These are phyloP conservation scores for Griposia aprilina DNA, from an alignment of 2,888 invertebrate genomes.

Conservation along the genomic window DNA sequence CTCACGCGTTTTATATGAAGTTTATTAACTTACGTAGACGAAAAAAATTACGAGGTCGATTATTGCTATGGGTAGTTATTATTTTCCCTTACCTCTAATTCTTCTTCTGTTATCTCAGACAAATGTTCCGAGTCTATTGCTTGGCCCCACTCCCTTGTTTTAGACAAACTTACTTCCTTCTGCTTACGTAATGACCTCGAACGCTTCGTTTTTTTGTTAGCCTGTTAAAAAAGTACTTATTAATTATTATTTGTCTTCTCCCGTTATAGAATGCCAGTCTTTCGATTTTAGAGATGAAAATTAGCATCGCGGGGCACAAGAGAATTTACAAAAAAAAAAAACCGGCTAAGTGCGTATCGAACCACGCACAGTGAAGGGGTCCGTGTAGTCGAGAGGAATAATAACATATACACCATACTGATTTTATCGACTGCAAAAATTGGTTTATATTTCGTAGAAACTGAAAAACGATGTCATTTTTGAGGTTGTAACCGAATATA, in stretches of 20 bases:
- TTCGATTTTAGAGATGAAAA: background rate
- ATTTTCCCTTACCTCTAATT: constrained; percentile 93
- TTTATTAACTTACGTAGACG: too few species aligned
- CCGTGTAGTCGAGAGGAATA: background rate
- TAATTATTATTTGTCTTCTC: background rate
- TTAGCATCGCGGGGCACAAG: background rate
- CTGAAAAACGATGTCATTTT: background rate
- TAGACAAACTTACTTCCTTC: constrained; percentile 97
- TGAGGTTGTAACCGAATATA: background rate
- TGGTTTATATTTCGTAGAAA: background rate
- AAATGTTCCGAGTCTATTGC: constrained; percentile 98
- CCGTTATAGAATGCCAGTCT: background rate
- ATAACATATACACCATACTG: background rate
- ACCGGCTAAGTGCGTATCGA: background rate
- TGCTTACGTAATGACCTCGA: constrained; percentile 91
- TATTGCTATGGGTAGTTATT: background rate
- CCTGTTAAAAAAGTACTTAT: constrained; percentile 75
- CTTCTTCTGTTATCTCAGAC: constrained; percentile 98
- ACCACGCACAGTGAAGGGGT: background rate
- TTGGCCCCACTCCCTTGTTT: constrained; percentile 99
- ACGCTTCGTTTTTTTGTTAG: constrained; percentile 88
- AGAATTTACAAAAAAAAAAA: background rate
- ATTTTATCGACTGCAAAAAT: background rate
- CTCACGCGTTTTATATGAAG: too few species aligned
- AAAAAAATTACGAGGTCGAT: background rate